Evolutionary conservation across 2,113 vertebrate genomes (phyloP), one percentile per base, ranked within the genome.

Genomic region (Callospermophilus lateralis): DNA sequence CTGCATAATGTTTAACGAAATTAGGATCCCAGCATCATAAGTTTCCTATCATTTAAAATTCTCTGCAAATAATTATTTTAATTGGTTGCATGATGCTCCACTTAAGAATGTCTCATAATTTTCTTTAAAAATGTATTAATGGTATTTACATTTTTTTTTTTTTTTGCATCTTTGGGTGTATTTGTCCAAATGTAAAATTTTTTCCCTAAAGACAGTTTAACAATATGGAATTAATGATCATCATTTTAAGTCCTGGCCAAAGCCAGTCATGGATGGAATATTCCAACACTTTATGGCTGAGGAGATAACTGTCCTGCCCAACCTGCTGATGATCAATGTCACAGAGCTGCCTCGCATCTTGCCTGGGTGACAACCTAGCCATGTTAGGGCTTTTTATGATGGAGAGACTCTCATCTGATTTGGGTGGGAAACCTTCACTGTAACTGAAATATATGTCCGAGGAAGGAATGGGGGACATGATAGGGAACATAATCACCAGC

Each of bases 11-110:
- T 74, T 96, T 78, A 58, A 67, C 32, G 30, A 93, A 94, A 34
- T 93, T 90, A 76, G 65, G 65, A 58, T 65, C 13, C 74, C 67
- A 58, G 39, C 12, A 30, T 88, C 32, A 19, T 89, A 68, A 45
- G 15, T 84, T 89, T 94, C 68, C 19, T 34, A 61, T n/a, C 45
- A 88, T 37, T 73, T 94, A 86, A 85, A 89, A 81, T 83, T 86
- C 12, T 90, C 86, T 45, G 28, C 28, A 91, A 88, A 90, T 65
- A 90, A 74, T 77, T 48, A 58, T 84, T 92, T 91, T 53, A 48
- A 39, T 28, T 58, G 12, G 32, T 55, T 58, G 30, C 12, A n/a
- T 89, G 20, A 22, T 73, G 4, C 8, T 74, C 10, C 15, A 55
- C 65, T 81, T 89, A 84, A 39, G 42, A 93, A 42, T 58, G 16